phyloP scores from a whole-genome alignment of 1,140 invertebrate genomes.

The Helicoverpa zea region DNA sequence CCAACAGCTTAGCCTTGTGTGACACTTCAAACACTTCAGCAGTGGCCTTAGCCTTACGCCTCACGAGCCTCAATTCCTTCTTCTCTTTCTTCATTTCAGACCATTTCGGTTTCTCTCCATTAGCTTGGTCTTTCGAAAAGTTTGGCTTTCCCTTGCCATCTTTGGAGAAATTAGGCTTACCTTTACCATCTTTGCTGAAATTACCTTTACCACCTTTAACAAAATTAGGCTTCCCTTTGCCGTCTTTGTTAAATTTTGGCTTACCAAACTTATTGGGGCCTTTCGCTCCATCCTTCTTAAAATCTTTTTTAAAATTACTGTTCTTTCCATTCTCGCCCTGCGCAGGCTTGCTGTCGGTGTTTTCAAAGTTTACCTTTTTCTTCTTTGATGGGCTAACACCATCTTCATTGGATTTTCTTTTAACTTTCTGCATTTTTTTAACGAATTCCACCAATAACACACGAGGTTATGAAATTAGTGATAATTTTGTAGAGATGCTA shows the following conservation, averaged over 20 bases:
- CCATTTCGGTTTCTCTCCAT: slow-evolving; percentile 90
- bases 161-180: slow-evolving; percentile 8
- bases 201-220: slow-evolving; percentile 55
- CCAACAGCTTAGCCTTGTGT: slow-evolving; percentile 91
- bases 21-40: slow-evolving; percentile 90
- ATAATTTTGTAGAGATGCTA: background rate
- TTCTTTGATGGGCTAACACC: slow-evolving; percentile 66
- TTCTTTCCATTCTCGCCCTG: slow-evolving; percentile 53
- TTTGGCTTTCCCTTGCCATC: slow-evolving; percentile 58
- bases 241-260: slow-evolving; percentile 57
- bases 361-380: slow-evolving; percentile 63
- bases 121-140: slow-evolving; percentile 60
- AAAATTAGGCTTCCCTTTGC: slow-evolving; percentile 6
- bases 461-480: slow-evolving; percentile 40
- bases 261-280: slow-evolving; percentile 46
- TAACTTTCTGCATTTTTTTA: slow-evolving; percentile 74
- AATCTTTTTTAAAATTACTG: slow-evolving; percentile 61
- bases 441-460: slow-evolving; percentile 29
- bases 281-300: slow-evolving; percentile 58
- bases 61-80: slow-evolving; percentile 88
- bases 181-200: slow-evolving; percentile 50
- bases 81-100: slow-evolving; percentile 91
- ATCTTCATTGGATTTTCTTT: slow-evolving; percentile 70
- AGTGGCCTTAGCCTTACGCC: slow-evolving; percentile 86
- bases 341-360: slow-evolving; percentile 44